Percentiles rank a stretch among this genome's conserved stretches.
Evolutionary conservation across 2,797 vertebrate genomes (phyloP).

Genomic region (Saxicola maurus): DNA sequence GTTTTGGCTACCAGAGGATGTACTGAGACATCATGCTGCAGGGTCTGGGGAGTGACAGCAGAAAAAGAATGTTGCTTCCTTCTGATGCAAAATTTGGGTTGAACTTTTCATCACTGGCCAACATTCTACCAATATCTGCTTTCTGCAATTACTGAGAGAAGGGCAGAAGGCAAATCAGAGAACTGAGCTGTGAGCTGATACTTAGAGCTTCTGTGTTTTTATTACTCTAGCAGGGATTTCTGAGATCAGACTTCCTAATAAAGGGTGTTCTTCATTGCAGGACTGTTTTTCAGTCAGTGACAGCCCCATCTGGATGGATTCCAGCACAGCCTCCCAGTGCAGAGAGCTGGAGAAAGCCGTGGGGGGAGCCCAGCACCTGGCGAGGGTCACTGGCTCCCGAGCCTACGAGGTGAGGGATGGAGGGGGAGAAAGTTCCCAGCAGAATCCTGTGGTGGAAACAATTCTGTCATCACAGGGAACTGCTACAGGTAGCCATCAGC

Average conservation of each 20-base stretch:
- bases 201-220: fast-evolving
- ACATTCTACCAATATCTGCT: not conserved
- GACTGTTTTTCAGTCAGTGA: constrained; percentile 78
- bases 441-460: not conserved
- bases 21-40: not conserved
- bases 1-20: not conserved
- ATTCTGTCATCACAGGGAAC: not conserved
- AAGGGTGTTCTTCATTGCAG: constrained; percentile 51
- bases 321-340: constrained; percentile 84
- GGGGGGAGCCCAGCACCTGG: constrained; percentile 82
- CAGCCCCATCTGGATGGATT: constrained; percentile 93
- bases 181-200: not conserved
- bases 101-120: not conserved
- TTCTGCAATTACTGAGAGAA: not conserved
- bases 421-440: not conserved
- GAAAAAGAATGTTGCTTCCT: not conserved
- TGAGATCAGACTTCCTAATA: not conserved
- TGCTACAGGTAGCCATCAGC: not conserved
- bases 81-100: not conserved
- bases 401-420: constrained; percentile 85
- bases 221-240: not conserved
- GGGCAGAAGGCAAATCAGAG: not conserved
- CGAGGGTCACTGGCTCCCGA: constrained; percentile 86
- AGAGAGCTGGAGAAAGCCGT: constrained; percentile 73
- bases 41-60: not conserved